Evolutionary conservation across 2,888 invertebrate genomes (phyloP).

Genomic region (Volucella inflata): DNA sequence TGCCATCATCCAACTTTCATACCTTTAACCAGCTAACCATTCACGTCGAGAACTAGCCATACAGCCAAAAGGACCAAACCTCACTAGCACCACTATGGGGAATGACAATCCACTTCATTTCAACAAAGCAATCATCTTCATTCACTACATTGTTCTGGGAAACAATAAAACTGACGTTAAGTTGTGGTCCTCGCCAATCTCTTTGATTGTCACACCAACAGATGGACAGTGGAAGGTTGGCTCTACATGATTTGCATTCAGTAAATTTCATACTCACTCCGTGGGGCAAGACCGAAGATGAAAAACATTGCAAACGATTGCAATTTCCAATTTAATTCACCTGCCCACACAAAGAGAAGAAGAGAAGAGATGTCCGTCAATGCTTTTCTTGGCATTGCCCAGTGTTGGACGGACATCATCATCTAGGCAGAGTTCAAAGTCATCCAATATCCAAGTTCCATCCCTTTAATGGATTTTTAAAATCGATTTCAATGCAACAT

Average conservation of each 20-base stretch:
- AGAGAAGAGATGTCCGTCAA: conserved; percentile 1
- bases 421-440: background rate
- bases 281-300: conserved; percentile 2
- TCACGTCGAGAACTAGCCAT: conserved; percentile 20
- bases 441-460: conserved; percentile 32
- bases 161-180: conserved; percentile 64
- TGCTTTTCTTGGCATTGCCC: background rate
- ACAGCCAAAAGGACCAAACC: conserved; percentile 26
- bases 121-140: conserved; percentile 66
- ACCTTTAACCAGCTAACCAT: conserved; percentile 7
- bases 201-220: conserved; percentile 56
- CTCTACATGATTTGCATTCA: conserved; percentile 23
- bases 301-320: conserved; percentile 55
- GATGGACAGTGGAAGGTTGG: conserved; percentile 11
- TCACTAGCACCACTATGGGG: conserved; percentile 17
- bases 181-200: conserved; percentile 62
- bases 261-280: conserved; percentile 36
- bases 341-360: conserved; percentile 30
- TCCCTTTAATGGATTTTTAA: conserved; percentile 69
- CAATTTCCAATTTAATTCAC: conserved; percentile 74
- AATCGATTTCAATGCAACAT: conserved; percentile 67
- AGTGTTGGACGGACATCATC: background rate
- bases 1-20: too few species aligned
- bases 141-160: conserved; percentile 54
- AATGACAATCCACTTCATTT: conserved; percentile 70